Conservation (phyloP, 2,888 invertebrate genomes). For the Chymomyza fuscimana region DNA sequence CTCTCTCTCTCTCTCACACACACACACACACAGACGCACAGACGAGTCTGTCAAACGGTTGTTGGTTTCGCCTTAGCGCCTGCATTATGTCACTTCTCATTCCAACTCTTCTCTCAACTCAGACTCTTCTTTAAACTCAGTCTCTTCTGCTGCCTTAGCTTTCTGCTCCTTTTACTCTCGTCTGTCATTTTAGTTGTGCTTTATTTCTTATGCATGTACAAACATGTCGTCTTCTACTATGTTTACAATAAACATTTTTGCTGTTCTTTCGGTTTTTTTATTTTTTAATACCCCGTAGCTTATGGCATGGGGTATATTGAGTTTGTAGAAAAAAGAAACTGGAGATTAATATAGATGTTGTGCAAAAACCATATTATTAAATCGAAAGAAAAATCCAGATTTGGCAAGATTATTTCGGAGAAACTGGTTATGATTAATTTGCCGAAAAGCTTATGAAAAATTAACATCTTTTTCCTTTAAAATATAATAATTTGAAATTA, state of each 20-base stretch:
- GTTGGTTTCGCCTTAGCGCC: slow-evolving; percentile 51
- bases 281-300: neutral
- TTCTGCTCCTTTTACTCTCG: neutral
- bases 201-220: slow-evolving; percentile 1
- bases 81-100: neutral
- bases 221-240: slow-evolving; percentile 56
- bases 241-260: slow-evolving; percentile 66
- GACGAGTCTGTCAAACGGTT: slow-evolving; percentile 65
- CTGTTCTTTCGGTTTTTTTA: slow-evolving; percentile 27
- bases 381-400: too few relatives aligned
- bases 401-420: too few relatives aligned
- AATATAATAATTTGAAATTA: too few relatives aligned
- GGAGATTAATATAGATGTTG: too few relatives aligned
- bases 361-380: too few relatives aligned
- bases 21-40: slow-evolving; percentile 36
- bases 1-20: slow-evolving; percentile 18
- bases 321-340: too few relatives aligned
- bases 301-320: neutral
- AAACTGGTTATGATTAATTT: too few relatives aligned
- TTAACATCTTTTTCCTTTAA: too few relatives aligned
- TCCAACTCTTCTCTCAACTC: neutral
- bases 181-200: neutral
- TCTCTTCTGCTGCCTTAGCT: neutral
- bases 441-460: too few relatives aligned
- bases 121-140: neutral